These are phyloP conservation scores for Vombatus ursinus DNA, from an alignment of 2,113 vertebrate species.

Conservation along the genomic window DNA sequence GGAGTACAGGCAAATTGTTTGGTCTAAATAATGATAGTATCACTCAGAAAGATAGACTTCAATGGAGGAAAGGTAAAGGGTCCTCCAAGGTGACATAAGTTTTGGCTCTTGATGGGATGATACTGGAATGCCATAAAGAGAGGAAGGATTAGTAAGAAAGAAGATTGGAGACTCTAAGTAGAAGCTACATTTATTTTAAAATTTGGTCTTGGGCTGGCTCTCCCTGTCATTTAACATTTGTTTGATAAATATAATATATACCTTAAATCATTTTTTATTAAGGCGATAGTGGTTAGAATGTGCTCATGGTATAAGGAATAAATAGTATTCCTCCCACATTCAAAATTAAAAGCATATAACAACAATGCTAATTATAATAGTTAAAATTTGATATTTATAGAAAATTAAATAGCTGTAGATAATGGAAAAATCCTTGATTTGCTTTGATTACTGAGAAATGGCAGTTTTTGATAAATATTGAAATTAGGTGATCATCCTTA, in stretches of 20 bases:
- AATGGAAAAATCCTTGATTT: constrained; percentile 76
- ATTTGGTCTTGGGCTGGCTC: not conserved
- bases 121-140: not conserved
- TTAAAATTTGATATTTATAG: constrained; percentile 79
- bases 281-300: constrained; percentile 58
- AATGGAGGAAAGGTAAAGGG: not conserved
- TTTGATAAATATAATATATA: constrained; percentile 51
- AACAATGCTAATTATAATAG: constrained; percentile 79
- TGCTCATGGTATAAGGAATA: constrained; percentile 62
- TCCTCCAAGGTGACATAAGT: not conserved
- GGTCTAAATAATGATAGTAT: not conserved
- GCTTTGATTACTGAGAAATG: constrained; percentile 81
- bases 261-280: constrained; percentile 53
- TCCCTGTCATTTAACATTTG: constrained; percentile 24
- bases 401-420: constrained; percentile 74
- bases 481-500: constrained; percentile 81
- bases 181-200: not conserved
- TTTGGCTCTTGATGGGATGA: not conserved
- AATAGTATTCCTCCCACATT: constrained; percentile 70
- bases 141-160: not conserved
- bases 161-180: not conserved
- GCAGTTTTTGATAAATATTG: constrained; percentile 83
- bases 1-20: not conserved
- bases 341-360: constrained; percentile 64
- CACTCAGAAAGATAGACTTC: not conserved